These are phyloP conservation scores for Tetragonisca angustula DNA, from an alignment of 2,888 invertebrate genomes.

Conservation along the genomic window DNA sequence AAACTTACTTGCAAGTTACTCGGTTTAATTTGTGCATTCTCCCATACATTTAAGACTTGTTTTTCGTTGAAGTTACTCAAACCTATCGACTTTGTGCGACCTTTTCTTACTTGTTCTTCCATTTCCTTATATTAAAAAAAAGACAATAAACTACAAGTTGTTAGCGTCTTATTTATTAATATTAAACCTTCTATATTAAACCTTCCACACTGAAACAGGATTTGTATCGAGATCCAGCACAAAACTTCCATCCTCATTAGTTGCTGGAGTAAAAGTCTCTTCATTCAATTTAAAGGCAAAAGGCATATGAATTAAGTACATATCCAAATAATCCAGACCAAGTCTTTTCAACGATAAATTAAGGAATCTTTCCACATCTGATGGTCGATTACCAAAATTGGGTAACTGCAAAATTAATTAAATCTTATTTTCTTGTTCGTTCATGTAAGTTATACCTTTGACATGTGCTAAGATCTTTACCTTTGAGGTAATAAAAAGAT, in stretches of 20 bases:
- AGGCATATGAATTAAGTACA: slow-evolving; percentile 92
- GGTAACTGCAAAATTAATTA: slow-evolving; percentile 86
- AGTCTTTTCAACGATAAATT: slow-evolving; percentile 88
- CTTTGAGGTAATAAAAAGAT: slow-evolving; percentile 93
- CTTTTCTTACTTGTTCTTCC: slow-evolving; percentile 89
- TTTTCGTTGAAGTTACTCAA: slow-evolving; percentile 91
- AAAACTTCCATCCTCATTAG: slow-evolving; percentile 86
- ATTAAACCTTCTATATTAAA: slow-evolving; percentile 74
- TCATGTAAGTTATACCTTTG: not conserved
- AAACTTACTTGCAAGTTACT: slow-evolving; percentile 87
- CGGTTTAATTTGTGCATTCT: slow-evolving; percentile 88
- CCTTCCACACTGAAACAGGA: slow-evolving; percentile 90
- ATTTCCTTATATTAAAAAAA: slow-evolving; percentile 85
- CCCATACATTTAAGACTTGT: slow-evolving; percentile 88
- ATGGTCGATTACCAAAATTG: slow-evolving; percentile 88
- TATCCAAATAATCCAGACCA: slow-evolving; percentile 89
- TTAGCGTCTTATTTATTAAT: slow-evolving; percentile 16
- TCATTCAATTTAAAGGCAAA: slow-evolving; percentile 87
- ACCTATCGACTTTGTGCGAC: slow-evolving; percentile 89
- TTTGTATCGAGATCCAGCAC: slow-evolving; percentile 87
- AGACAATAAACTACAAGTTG: slow-evolving; percentile 2
- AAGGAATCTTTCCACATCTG: slow-evolving; percentile 88
- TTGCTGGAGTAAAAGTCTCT: slow-evolving; percentile 85
- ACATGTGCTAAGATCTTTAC: slow-evolving; percentile 81
- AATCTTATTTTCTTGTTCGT: not conserved